Base-by-base conservation (phyloP, 2,888 invertebrate genomes). In the Lycia hirtaria region DNA sequence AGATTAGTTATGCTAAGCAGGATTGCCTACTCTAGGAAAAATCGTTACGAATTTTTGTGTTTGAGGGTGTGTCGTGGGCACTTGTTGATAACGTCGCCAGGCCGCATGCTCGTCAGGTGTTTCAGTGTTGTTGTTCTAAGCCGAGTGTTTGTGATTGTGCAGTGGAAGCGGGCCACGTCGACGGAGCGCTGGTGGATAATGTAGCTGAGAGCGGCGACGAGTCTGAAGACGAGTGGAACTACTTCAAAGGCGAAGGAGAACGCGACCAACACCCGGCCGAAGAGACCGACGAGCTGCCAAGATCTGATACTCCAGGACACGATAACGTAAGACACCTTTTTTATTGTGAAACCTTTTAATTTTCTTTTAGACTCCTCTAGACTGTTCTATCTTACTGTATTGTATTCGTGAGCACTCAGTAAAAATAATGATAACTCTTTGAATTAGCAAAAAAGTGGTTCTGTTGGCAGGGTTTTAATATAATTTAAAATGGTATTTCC, bases 151-250 rank as follows among this genome's bases (percentile, higher is more conserved):
- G 66, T 65, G 73, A 79, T 65, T 81, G 81, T 78, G 71, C 83
- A 89, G 91, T 89, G 83, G 90, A 87, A 70, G 81, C 83, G 68
- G 80, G 86, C 88, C 88, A 90, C 84, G 85, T 88, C 68, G 91
- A 89, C 86, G 91, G 87, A 71, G 84, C 81, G 70, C 78, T 94
- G 82, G 93, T 93, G 88, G 95, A 95, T 92, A 95, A 95, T 94
- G 94, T 94, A 94, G 95, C 93, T 78, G 95, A 95, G 85, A 95
- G 94, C 75, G 94, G 95, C 75, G 95, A 95, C 71, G 96, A 96
- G 69, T 95, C 96, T 69, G 96, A 96, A 88, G 97, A 96, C 94
- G 97, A 97, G 95, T 97, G 96, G 96, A 96, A 97, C 85, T 97
- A 96, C 83, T 95, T 94, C 84, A 94, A 94, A 80, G 94, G 94